phyloP scores from a whole-genome alignment of 2,113 vertebrate species.

The Cettia cetti region DNA sequence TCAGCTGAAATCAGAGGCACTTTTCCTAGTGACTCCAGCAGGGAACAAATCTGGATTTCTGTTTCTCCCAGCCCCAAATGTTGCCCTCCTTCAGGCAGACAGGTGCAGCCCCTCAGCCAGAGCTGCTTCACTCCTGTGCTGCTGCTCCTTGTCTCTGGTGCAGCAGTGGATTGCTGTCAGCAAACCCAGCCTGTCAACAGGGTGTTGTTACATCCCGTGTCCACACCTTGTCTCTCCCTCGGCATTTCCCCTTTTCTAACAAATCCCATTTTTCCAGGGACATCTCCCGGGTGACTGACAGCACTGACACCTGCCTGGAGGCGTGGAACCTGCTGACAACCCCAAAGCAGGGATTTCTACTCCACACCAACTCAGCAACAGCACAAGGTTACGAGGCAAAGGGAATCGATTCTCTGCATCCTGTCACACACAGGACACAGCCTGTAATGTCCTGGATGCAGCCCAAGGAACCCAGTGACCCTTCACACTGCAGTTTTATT shows the following conservation, averaged over 20 bases:
- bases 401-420: not conserved
- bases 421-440: not conserved
- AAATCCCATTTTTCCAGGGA: not conserved
- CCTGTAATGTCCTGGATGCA: not conserved
- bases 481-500: not conserved
- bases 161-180: not conserved
- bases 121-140: accelerated
- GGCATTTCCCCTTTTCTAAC: not conserved
- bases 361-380: not conserved
- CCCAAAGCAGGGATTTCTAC: accelerated
- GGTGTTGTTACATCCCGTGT: not conserved
- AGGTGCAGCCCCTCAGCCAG: not conserved
- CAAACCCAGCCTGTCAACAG: not conserved
- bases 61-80: not conserved
- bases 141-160: not conserved
- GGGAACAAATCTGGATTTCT: not conserved
- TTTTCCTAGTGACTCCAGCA: not conserved
- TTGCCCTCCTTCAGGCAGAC: not conserved
- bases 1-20: not conserved
- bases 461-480: not conserved
- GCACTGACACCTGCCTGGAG: not conserved
- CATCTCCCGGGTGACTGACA: not conserved
- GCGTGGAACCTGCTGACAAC: not conserved
- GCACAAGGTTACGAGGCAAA: not conserved
- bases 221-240: not conserved